phyloP scores from a whole-genome alignment of 2,888 invertebrate species.

The Schizaphis graminum region DNA sequence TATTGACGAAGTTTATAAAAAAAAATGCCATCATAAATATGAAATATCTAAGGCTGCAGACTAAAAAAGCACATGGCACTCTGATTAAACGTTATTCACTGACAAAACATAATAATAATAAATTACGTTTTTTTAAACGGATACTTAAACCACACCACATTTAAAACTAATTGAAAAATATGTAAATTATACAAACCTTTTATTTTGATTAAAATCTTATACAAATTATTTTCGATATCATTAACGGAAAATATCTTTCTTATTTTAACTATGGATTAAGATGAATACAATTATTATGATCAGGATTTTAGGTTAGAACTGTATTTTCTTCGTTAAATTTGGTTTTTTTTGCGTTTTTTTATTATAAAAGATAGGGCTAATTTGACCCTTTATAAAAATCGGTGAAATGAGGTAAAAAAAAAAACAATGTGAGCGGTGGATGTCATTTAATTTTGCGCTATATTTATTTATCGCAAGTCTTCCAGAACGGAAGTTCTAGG shows the following conservation, averaged over 20 bases:
- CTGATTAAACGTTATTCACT: not conserved
- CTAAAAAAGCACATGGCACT: not conserved
- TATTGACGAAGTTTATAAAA: not conserved
- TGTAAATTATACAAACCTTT: not conserved
- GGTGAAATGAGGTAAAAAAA: not conserved
- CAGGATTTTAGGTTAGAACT: no score
- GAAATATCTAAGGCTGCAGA: not conserved
- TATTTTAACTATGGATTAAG: not conserved
- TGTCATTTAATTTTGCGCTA: conserved; percentile 26
- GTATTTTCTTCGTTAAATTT: not conserved
- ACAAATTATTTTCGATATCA: not conserved
- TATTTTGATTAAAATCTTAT: not conserved
- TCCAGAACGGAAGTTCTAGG: not conserved
- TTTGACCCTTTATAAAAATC: not conserved
- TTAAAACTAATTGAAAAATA: not conserved
- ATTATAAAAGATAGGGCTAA: no score
- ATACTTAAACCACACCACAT: not conserved
- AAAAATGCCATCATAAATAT: not conserved
- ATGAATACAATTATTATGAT: not conserved
- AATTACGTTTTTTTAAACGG: not conserved
- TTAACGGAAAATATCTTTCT: not conserved
- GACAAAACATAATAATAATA: not conserved
- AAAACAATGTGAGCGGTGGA: conserved; percentile 24
- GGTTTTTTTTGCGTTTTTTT: not conserved
- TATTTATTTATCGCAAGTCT: conserved; percentile 45